phyloP scores from a whole-genome alignment of 35 echinoderm and acorn worm genomes.

The Heliocidaris erythrogramma region DNA sequence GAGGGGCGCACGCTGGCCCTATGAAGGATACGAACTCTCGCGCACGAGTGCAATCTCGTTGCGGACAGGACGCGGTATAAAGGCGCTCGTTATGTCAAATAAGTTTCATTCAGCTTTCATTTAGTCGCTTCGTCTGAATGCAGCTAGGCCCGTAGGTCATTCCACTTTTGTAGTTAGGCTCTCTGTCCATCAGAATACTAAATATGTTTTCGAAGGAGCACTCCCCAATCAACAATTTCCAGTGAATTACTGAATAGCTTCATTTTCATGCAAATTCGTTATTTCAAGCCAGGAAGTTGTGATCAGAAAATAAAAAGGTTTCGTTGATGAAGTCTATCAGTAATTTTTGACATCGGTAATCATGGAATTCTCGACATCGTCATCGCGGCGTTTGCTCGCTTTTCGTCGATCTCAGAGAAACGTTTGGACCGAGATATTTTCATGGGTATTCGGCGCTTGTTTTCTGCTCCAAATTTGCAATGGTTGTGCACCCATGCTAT shows the following conservation, averaged over 20 bases:
- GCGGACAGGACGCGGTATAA: not conserved
- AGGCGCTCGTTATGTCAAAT: not conserved
- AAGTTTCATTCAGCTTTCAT: not conserved
- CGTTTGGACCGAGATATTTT: not conserved
- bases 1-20: too few species aligned
- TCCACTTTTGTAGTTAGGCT: not conserved
- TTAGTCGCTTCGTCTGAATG: not conserved
- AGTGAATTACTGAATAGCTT: not conserved
- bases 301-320: not conserved
- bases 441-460: not conserved
- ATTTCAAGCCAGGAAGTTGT: not conserved
- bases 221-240: not conserved
- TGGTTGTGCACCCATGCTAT: not conserved
- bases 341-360: not conserved
- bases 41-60: not conserved
- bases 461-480: conserved; percentile 8
- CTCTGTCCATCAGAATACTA: not conserved
- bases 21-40: not conserved
- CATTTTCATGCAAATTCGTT: not conserved
- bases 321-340: not conserved
- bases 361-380: not conserved
- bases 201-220: not conserved
- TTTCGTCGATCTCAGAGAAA: not conserved
- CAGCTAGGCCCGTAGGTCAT: not conserved
- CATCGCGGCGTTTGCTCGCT: not conserved